Evolutionary conservation across 1,140 invertebrate species (phyloP).

Genomic region (Epicauta chinensis): DNA sequence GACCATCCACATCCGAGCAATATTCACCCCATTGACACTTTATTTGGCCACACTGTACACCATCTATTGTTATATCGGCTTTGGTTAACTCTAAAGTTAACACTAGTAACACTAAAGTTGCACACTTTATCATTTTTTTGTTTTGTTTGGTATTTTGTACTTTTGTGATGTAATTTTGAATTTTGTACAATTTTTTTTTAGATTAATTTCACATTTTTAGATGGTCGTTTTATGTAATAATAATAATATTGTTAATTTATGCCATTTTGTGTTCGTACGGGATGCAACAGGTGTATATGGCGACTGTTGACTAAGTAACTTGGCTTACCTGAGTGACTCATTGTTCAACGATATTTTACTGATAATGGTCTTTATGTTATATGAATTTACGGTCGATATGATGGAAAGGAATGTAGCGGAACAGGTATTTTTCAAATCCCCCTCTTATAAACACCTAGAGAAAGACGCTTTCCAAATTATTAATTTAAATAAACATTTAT

Average conservation of each 20-base stretch:
- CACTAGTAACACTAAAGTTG: neutral
- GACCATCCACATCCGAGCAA: conserved; percentile 24
- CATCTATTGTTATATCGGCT: conserved; percentile 18
- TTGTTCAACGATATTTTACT: neutral
- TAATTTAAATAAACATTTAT: too few relatives aligned
- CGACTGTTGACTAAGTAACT: conserved; percentile 22
- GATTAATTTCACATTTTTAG: conserved; percentile 1
- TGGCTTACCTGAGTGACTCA: conserved; percentile 32
- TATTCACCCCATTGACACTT: conserved; percentile 25
- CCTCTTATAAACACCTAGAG: neutral
- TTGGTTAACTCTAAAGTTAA: conserved; percentile 3
- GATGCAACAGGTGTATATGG: conserved; percentile 29
- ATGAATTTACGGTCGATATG: neutral
- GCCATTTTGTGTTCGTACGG: conserved; percentile 1
- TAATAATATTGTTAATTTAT: neutral
- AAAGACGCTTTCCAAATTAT: conserved; percentile 1
- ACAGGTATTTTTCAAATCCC: conserved; percentile 9
- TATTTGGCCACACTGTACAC: conserved; percentile 27
- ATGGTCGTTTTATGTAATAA: neutral
- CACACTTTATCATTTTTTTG: conserved; percentile 5
- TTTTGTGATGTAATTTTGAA: too few relatives aligned
- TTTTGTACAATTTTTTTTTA: too few relatives aligned
- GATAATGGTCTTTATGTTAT: neutral
- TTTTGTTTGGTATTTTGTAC: neutral
- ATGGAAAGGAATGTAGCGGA: conserved; percentile 6